Evolutionary conservation across 2,888 invertebrate species (phyloP).

Genomic region (Drosophila merina): DNA sequence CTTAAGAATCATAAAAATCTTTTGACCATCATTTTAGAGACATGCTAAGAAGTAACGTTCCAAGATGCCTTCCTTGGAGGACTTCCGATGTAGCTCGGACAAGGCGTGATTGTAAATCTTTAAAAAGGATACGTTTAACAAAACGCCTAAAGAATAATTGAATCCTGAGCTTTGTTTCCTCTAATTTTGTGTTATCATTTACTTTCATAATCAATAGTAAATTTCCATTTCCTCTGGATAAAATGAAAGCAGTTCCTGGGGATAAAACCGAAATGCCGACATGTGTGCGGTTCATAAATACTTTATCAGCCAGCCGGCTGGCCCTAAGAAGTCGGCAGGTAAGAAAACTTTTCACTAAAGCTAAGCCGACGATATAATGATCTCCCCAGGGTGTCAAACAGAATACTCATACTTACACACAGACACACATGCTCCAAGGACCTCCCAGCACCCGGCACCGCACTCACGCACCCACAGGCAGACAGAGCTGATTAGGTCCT

Average conservation of each 20-base stretch:
- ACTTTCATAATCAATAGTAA: background rate
- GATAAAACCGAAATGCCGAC: constrained; percentile 11
- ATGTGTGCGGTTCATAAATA: constrained; percentile 66
- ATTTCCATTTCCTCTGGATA: background rate
- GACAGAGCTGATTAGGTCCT: constrained; percentile 53
- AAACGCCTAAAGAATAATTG: too few relatives aligned
- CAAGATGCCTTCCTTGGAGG: too few relatives aligned
- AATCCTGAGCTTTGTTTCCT: too few relatives aligned
- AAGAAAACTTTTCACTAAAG: constrained; percentile 55
- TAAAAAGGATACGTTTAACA: too few relatives aligned
- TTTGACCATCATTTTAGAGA: too few relatives aligned
- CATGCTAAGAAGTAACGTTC: too few relatives aligned
- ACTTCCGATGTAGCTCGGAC: too few relatives aligned
- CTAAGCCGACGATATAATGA: constrained; percentile 75
- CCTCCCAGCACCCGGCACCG: constrained; percentile 2
- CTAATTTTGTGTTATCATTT: background rate
- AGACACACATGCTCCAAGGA: constrained; percentile 12
- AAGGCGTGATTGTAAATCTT: too few relatives aligned
- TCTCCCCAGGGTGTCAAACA: constrained; percentile 65
- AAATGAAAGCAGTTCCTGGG: background rate
- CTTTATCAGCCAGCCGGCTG: constrained; percentile 67
- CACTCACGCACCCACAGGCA: constrained; percentile 15
- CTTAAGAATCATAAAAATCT: too few relatives aligned
- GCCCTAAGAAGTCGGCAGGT: constrained; percentile 59
- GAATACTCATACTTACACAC: constrained; percentile 2